Conservation (phyloP, 2,888 invertebrate species). For the Bruchidius siliquastri region DNA sequence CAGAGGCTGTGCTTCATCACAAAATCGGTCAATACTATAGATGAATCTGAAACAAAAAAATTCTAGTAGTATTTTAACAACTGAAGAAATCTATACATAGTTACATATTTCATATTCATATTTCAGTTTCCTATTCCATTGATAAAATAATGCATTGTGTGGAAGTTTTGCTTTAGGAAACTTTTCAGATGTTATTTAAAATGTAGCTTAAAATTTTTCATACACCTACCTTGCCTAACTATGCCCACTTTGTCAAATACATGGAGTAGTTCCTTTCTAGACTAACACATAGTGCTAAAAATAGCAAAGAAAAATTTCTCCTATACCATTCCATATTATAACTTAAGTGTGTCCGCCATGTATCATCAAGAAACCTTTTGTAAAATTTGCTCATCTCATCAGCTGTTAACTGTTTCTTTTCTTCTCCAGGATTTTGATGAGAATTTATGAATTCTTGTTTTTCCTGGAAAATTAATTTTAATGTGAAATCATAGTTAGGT, state of each 20-base stretch:
- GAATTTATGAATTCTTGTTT: conserved; percentile 52
- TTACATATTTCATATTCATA: no score
- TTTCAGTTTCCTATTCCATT: no score
- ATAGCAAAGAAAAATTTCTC: conserved; percentile 64
- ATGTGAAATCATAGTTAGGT: no score
- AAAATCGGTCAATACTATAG: not conserved
- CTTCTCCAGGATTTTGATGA: conserved; percentile 30
- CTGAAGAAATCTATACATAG: no score
- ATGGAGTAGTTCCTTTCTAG: conserved; percentile 36
- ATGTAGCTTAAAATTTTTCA: no score
- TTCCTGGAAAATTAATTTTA: conserved; percentile 52
- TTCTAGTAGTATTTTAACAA: not conserved
- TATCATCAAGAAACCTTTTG: conserved; percentile 77
- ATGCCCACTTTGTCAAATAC: not conserved
- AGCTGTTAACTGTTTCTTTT: conserved; percentile 58
- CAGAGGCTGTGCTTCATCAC: not conserved
- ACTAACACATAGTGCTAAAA: conserved; percentile 59
- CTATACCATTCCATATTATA: conserved; percentile 85
- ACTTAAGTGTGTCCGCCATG: conserved; percentile 67
- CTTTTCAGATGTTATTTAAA: no score
- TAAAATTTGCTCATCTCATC: conserved; percentile 89
- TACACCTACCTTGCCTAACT: no score
- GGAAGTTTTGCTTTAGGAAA: no score
- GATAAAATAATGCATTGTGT: no score
- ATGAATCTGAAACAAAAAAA: not conserved